These are phyloP conservation scores for Catalaphyllia jardinei DNA, from an alignment of 64 coral and sea anemone species.

Conservation along the genomic window DNA sequence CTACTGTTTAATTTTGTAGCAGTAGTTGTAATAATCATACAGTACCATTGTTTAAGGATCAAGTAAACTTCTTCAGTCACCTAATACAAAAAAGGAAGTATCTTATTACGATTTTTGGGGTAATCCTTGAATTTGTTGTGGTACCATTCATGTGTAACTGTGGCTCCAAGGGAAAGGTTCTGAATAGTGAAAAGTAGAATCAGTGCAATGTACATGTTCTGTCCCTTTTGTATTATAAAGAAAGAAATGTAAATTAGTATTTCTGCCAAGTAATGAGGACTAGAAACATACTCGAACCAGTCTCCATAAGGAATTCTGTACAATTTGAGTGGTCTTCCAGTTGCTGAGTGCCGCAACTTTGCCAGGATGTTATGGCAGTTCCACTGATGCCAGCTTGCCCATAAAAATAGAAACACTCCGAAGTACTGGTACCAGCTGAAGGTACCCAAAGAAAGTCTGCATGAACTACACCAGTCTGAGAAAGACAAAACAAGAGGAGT, in stretches of 20 bases:
- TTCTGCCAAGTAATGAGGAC: conserved; percentile 98
- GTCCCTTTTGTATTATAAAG: conserved; percentile 70
- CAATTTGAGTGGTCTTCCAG: conserved; percentile 28
- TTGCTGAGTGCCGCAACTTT: conserved; percentile 50
- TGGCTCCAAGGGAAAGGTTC: conserved; percentile 80
- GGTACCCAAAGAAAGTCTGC: conserved; percentile 16
- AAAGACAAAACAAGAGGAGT: conserved; percentile 6
- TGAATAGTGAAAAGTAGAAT: conserved; percentile 80
- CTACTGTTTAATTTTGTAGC: too few species aligned
- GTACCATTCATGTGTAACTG: conserved; percentile 89
- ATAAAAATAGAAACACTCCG: conserved; percentile 65
- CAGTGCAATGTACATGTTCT: conserved; percentile 67
- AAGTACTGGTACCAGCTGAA: conserved; percentile 63
- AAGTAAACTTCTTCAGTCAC: neutral
- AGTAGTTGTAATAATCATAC: too few species aligned
- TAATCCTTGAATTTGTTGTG: conserved; percentile 87
- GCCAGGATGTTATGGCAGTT: conserved; percentile 85
- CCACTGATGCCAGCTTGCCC: conserved; percentile 90
- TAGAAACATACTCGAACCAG: conserved; percentile 91
- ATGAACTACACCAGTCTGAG: conserved; percentile 75
- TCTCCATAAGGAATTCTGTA: conserved; percentile 94
- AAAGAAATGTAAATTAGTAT: conserved; percentile 95
- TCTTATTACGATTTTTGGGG: conserved; percentile 76
- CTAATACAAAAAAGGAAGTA: conserved; percentile 84
- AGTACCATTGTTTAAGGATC: too few species aligned